Base-by-base conservation (phyloP, 2,797 vertebrate species). In the Kryptolebias ocellatus region DNA sequence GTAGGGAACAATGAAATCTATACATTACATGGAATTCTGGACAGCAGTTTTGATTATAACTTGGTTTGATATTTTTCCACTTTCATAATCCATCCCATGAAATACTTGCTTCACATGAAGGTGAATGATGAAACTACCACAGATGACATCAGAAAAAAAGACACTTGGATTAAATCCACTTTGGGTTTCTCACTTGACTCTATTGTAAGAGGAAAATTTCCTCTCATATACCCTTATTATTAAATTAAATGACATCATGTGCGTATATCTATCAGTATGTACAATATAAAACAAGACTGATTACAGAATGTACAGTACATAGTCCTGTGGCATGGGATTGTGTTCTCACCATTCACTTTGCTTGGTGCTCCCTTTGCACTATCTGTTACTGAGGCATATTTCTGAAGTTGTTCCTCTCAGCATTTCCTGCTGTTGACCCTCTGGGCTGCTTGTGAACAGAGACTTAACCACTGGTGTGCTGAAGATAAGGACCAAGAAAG, bases 251-350 rank as follows among this genome's bases (percentile, higher is more conserved):
- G 89, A 94, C 92, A 94, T 89, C 78, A 84, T 93, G 91, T 93
- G 91, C 78, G 49, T 91, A 91, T 92, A 92, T 88, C 87, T 92
- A 93, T 92, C 76, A 85, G 84, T 93, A 94, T 93, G 89, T 93
- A 95, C 93, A 94, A 89, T 93, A 93, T 92, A 93, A 94, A 94
- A 94, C 91, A 93, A 84, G 77, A 82, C 79, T 90, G 88, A 88
- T 87, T 92, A 93, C 92, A 91, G 83, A 92, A 92, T 93, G 84
- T 92, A 93, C 91, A 93, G 87, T 90, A 92, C 89, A 92, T 86
- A 79, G 85, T 86, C 87, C 73, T 67, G 64, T 89, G 87, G 86
- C 88, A 70, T 73, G 55, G 81, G 83, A 87, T 87, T 86, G 83
- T 87, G 79, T 75, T 88, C 83, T 90, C 84, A 79, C 85, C 80